Evolutionary conservation across 2,113 vertebrate species (phyloP).

Genomic region (Collichthys lucidus): DNA sequence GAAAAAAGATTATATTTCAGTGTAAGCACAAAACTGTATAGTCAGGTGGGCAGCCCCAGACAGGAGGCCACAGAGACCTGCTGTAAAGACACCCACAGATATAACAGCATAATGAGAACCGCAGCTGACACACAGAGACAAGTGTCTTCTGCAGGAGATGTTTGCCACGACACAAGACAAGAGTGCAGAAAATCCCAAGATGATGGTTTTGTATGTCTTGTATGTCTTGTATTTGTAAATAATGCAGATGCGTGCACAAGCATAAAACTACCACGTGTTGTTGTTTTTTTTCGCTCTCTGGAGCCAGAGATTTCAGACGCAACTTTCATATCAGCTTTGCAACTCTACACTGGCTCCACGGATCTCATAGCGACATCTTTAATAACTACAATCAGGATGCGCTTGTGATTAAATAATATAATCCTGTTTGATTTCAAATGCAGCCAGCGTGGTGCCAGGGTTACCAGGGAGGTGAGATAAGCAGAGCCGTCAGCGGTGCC

Average conservation of each 20-base stretch:
- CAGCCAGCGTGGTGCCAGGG: constrained; percentile 7
- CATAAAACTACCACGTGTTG: constrained; percentile 17
- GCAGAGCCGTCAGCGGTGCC: constrained; percentile 27
- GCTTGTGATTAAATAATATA: constrained; percentile 33
- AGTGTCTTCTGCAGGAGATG: constrained; percentile 6
- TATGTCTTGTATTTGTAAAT: constrained; percentile 26
- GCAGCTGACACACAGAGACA: constrained; percentile 27
- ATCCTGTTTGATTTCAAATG: constrained; percentile 29
- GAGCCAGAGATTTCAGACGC: constrained; percentile 18
- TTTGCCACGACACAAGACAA: constrained; percentile 16
- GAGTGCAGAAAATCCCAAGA: constrained; percentile 28
- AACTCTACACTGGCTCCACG: background rate
- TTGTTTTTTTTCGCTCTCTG: background rate
- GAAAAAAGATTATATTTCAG: background rate
- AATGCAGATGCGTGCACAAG: constrained; percentile 16
- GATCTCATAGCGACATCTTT: constrained; percentile 12
- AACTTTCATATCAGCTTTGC: constrained; percentile 32
- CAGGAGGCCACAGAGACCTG: constrained; percentile 18
- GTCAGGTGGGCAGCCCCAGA: background rate
- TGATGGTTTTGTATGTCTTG: constrained; percentile 12
- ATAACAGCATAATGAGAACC: constrained; percentile 34
- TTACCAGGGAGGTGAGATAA: constrained; percentile 33
- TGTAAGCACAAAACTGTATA: background rate
- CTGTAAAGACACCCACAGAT: background rate
- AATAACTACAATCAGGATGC: constrained; percentile 12